A percentile compares a stretch with the other conserved stretches of the same genome.
phyloP scores from a whole-genome alignment of 2,113 vertebrate species.

The Leucopsar rothschildi region DNA sequence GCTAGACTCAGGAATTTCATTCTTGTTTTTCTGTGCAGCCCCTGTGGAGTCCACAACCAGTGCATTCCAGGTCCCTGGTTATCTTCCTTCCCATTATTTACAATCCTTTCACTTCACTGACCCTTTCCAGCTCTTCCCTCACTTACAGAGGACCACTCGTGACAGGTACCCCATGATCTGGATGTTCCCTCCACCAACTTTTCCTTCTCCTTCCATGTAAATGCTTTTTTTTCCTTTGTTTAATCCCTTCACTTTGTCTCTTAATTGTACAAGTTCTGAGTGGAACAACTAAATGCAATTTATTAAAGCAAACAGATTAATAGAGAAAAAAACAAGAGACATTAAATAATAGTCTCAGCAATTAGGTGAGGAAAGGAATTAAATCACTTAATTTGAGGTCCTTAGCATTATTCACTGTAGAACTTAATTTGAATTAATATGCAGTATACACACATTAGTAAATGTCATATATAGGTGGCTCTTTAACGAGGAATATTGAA shows the following conservation, averaged over 20 bases:
- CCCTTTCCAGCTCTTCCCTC: not conserved
- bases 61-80: not conserved
- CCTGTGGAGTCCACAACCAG: fast-evolving
- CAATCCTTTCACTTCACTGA: not conserved
- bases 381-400: slow-evolving; percentile 18
- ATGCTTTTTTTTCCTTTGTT: not conserved
- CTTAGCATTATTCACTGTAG: not conserved
- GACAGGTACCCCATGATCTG: not conserved
- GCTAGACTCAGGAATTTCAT: not conserved
- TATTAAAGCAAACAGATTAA: slow-evolving; percentile 47
- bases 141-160: not conserved
- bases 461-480: not conserved
- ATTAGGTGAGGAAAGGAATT: slow-evolving; percentile 37
- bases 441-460: slow-evolving; percentile 25
- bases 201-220: not conserved
- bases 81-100: not conserved
- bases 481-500: not conserved
- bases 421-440: slow-evolving; percentile 42
- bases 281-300: not conserved
- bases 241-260: not conserved
- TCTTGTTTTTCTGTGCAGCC: not conserved
- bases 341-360: slow-evolving; percentile 39
- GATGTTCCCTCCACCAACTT: not conserved
- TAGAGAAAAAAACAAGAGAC: slow-evolving; percentile 11
- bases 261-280: not conserved